Conservation (phyloP, 2,888 invertebrate genomes). For the Polydrusus tereticollis region DNA sequence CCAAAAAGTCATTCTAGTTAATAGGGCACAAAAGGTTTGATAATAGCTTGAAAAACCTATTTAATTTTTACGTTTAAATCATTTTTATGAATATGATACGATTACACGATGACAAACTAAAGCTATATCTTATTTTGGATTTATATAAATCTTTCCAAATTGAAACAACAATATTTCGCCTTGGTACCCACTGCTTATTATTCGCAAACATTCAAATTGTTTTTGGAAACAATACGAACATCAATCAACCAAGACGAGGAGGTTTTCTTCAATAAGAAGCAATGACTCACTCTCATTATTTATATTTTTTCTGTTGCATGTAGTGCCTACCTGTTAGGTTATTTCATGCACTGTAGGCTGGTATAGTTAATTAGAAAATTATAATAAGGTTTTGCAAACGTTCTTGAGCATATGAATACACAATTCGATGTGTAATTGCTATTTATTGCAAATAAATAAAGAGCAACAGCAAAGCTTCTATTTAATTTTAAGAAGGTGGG, state of each 20-base stretch:
- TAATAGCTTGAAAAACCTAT: too few species aligned
- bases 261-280: constrained; percentile 1
- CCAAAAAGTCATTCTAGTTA: background rate
- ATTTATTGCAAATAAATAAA: constrained; percentile 23
- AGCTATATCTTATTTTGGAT: too few species aligned
- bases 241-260: constrained; percentile 3
- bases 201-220: background rate
- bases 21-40: too few species aligned
- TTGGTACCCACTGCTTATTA: background rate
- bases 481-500: background rate
- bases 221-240: constrained; percentile 12
- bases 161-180: background rate
- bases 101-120: too few species aligned
- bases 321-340: constrained; percentile 17
- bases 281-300: constrained; percentile 8
- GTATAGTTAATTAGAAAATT: constrained; percentile 27
- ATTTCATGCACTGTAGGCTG: constrained; percentile 23
- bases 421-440: constrained; percentile 24
- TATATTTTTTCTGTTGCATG: constrained; percentile 18
- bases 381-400: background rate
- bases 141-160: background rate
- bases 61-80: too few species aligned
- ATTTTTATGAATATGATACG: too few species aligned
- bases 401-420: constrained; percentile 3
- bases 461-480: background rate